phyloP scores from a whole-genome alignment of 2,888 invertebrate species.

The Papilio protenor region DNA sequence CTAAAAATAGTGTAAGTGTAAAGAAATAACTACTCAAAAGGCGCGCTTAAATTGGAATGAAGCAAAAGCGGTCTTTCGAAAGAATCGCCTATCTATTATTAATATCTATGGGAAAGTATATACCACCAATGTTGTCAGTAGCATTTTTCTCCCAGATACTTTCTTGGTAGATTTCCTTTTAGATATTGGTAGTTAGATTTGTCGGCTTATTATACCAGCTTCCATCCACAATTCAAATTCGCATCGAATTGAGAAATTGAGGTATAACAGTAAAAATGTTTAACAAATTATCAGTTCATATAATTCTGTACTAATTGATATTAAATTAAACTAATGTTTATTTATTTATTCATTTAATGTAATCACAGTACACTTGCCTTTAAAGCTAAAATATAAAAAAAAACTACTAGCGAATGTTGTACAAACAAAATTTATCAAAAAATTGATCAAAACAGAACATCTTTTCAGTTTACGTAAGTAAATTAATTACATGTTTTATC shows the following conservation, averaged over 20 bases:
- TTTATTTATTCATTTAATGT: background rate
- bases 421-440: background rate
- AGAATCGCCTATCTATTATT: too few relatives aligned
- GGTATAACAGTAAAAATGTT: too few relatives aligned
- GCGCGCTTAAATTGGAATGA: too few relatives aligned
- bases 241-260: background rate
- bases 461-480: background rate
- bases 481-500: background rate
- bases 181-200: too few relatives aligned
- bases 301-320: background rate
- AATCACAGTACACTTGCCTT: conserved; percentile 3
- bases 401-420: background rate
- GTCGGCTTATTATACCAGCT: background rate
- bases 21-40: too few relatives aligned
- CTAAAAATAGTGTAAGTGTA: too few relatives aligned
- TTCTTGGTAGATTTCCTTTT: background rate
- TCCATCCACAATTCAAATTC: background rate
- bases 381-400: background rate
- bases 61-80: too few relatives aligned
- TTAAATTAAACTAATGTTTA: background rate
- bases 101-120: too few relatives aligned
- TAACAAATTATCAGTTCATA: background rate
- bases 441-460: background rate
- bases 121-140: background rate
- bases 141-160: background rate